A percentile compares a stretch with the other conserved stretches of the same genome.
These are phyloP conservation scores for Bucorvus abyssinicus DNA, from an alignment of 2,797 vertebrate genomes.

Conservation along the genomic window DNA sequence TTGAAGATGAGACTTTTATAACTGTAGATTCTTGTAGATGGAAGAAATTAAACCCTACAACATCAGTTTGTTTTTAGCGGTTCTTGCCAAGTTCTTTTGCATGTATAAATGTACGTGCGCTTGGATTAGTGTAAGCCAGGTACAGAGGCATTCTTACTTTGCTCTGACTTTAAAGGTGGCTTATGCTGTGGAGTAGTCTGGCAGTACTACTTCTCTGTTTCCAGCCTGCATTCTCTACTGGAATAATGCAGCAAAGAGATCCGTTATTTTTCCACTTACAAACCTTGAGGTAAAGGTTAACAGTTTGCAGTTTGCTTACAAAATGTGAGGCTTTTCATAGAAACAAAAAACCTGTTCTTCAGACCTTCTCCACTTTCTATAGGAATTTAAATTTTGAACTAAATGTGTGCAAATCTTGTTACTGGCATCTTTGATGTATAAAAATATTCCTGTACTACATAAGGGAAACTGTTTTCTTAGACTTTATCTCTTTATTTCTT, in stretches of 20 bases:
- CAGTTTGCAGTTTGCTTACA: background rate
- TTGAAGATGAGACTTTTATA: conserved; percentile 62
- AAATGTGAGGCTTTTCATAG: background rate
- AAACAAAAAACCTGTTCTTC: background rate
- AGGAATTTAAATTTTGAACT: background rate
- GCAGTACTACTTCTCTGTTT: background rate
- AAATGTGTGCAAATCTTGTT: background rate
- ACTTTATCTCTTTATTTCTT: background rate
- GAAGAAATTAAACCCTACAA: conserved; percentile 79
- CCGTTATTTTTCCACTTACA: background rate
- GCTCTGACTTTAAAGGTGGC: background rate
- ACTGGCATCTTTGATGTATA: background rate
- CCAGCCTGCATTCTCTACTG: background rate
- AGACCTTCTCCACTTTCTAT: background rate
- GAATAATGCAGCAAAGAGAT: background rate
- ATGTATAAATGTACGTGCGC: background rate
- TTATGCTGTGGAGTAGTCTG: background rate
- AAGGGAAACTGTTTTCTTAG: background rate
- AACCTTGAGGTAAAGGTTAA: background rate
- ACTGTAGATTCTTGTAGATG: conserved; percentile 71
- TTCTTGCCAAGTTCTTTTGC: conserved; percentile 41
- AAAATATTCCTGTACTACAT: background rate
- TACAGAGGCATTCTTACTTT: background rate
- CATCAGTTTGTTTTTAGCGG: conserved; percentile 56
- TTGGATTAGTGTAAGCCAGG: background rate